Evolutionary conservation across 2,113 vertebrate species (phyloP).

Genomic region (Ailurus styani): DNA sequence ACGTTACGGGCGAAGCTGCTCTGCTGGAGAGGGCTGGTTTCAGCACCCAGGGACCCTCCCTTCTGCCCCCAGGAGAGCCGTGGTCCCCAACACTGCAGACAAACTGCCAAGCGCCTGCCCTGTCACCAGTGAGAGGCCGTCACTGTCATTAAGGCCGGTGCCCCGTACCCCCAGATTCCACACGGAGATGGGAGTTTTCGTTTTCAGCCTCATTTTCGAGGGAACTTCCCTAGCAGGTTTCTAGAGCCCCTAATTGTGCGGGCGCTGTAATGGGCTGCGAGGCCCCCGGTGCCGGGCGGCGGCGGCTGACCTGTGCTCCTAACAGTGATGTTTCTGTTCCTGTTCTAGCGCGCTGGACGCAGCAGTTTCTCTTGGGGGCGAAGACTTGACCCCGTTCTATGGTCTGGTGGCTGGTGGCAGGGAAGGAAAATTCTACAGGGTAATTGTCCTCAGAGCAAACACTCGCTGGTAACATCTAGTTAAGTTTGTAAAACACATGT

Average conservation of each 20-base stretch:
- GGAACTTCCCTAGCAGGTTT: not conserved
- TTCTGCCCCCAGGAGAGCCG: accelerated
- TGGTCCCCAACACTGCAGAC: not conserved
- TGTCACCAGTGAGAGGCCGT: not conserved
- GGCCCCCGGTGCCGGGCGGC: not conserved
- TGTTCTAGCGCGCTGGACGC: slow-evolving; percentile 88
- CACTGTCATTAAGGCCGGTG: not conserved
- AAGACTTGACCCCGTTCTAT: slow-evolving; percentile 91
- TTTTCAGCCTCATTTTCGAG: not conserved
- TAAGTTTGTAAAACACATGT: not conserved
- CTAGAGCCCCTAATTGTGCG: not conserved
- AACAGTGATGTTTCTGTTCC: slow-evolving; percentile 10
- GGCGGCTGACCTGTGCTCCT: not conserved
- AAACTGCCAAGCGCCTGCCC: accelerated
- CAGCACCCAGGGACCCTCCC: not conserved
- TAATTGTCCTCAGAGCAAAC: slow-evolving; percentile 67
- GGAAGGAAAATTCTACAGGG: slow-evolving; percentile 90
- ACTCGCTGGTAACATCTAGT: not conserved
- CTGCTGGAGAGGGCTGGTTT: not conserved
- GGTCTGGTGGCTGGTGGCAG: slow-evolving; percentile 88
- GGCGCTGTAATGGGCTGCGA: accelerated
- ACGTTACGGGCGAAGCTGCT: accelerated
- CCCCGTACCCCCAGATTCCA: not conserved
- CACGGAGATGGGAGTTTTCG: not conserved
- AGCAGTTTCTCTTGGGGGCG: slow-evolving; percentile 87